Evolutionary conservation across 2,113 vertebrate genomes (phyloP).

Genomic region (Amblyornis subalaris): DNA sequence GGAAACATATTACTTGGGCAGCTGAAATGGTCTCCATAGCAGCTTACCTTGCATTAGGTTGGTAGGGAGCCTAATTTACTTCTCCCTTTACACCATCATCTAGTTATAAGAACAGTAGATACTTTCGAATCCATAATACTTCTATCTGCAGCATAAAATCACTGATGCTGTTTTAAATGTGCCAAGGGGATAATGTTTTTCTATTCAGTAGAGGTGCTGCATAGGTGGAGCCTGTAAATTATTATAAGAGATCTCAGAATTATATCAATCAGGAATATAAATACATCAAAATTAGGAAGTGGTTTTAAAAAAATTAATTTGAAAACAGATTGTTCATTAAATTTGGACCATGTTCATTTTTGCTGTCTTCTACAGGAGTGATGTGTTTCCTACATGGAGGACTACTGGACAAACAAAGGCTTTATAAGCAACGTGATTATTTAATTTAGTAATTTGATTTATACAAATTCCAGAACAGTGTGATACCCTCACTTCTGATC

Average conservation of each 20-base stretch:
- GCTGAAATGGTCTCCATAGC: neutral
- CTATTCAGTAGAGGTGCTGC: neutral
- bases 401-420: neutral
- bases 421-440: neutral
- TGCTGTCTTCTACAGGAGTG: neutral
- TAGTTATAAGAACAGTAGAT: neutral
- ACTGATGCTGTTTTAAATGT: neutral
- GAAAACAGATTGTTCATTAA: neutral
- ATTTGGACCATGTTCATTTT: neutral
- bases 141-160: neutral
- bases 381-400: neutral
- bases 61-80: neutral
- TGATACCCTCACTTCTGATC: neutral
- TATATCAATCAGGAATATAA: neutral
- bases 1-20: neutral
- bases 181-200: neutral
- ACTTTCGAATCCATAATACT: neutral
- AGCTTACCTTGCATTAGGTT: neutral
- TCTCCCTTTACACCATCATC: neutral
- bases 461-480: neutral
- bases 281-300: neutral
- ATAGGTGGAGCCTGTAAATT: neutral
- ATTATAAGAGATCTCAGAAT: neutral
- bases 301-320: neutral
- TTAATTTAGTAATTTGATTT: neutral